phyloP scores from a whole-genome alignment of 1,140 invertebrate species.

The Cydia fagiglandana region DNA sequence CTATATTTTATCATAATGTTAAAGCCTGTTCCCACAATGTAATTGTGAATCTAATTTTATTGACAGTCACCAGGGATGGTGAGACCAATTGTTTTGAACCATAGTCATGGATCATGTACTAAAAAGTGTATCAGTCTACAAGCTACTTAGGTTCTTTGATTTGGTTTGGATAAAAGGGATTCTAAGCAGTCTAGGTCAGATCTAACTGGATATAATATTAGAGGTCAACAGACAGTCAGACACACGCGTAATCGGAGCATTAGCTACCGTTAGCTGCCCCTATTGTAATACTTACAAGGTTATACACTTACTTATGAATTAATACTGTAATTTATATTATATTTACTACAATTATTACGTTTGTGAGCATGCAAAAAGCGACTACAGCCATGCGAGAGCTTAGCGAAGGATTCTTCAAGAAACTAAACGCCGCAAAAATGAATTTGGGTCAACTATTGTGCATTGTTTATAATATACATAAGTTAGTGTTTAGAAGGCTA shows the following conservation, averaged over 20 bases:
- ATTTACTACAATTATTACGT: neutral
- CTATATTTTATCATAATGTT: too few species aligned
- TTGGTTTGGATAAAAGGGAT: neutral
- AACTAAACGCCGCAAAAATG: slow-evolving; percentile 45
- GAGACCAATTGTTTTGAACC: too few species aligned
- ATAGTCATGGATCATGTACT: neutral
- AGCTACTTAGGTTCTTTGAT: neutral
- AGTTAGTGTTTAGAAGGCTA: slow-evolving; percentile 54
- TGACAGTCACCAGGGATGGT: too few species aligned
- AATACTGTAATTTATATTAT: neutral
- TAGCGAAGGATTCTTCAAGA: slow-evolving; percentile 4
- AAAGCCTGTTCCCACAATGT: too few species aligned
- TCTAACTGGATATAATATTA: slow-evolving; percentile 11
- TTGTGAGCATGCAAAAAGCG: slow-evolving; percentile 17
- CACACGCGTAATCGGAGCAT: neutral
- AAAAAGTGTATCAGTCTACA: neutral
- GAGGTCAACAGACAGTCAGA: neutral
- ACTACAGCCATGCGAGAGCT: slow-evolving; percentile 16
- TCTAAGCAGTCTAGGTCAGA: slow-evolving; percentile 16
- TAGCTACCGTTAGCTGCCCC: neutral
- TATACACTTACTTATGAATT: slow-evolving; percentile 1
- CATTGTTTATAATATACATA: slow-evolving; percentile 60
- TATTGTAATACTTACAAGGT: slow-evolving; percentile 18
- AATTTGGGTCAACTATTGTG: slow-evolving; percentile 58
- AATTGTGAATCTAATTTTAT: too few species aligned